Evolutionary conservation across 2,113 vertebrate genomes (phyloP).

Genomic region (Neodon shergylaensis): DNA sequence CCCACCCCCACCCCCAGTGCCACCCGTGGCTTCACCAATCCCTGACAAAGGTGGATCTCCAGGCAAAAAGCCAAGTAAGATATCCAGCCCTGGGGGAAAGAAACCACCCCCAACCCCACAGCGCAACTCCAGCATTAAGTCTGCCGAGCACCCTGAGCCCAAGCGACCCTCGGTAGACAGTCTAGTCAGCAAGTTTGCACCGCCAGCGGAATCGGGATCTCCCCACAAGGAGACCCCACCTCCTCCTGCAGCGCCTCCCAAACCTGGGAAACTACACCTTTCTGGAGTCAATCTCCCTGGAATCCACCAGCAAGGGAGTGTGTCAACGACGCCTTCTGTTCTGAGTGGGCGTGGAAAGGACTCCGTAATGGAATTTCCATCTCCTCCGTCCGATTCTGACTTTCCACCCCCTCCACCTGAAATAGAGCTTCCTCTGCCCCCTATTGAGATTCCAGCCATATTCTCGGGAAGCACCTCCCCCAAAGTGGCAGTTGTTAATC

Average conservation of each 20-base stretch:
- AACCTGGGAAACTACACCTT: slow-evolving; percentile 96
- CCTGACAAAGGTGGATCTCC: slow-evolving; percentile 88
- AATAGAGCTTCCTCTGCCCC: slow-evolving; percentile 91
- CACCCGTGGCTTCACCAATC: slow-evolving; percentile 83
- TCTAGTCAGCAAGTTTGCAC: slow-evolving; percentile 93
- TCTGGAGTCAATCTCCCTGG: slow-evolving; percentile 89
- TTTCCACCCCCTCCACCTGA: slow-evolving; percentile 93
- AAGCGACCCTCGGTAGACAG: slow-evolving; percentile 92
- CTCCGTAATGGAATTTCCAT: slow-evolving; percentile 89
- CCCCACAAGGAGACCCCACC: slow-evolving; percentile 88
- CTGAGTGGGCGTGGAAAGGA: slow-evolving; percentile 84
- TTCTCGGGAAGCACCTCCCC: slow-evolving; percentile 88
- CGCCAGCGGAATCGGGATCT: slow-evolving; percentile 86
- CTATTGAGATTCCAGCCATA: slow-evolving; percentile 84
- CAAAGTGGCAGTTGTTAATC: slow-evolving; percentile 94
- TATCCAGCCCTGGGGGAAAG: slow-evolving; percentile 89
- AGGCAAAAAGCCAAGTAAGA: slow-evolving; percentile 87
- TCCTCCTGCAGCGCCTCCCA: slow-evolving; percentile 92
- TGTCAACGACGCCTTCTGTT: slow-evolving; percentile 63
- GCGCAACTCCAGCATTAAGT: slow-evolving; percentile 94
- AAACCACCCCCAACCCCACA: slow-evolving; percentile 94
- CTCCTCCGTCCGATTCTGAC: slow-evolving; percentile 92
- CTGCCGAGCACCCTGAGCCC: slow-evolving; percentile 89
- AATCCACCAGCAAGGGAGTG: slow-evolving; percentile 87
- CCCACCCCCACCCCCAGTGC: slow-evolving; percentile 62